phyloP scores from a whole-genome alignment of 92 coral and sea anemone species.

The Zoanthus sociatus region DNA sequence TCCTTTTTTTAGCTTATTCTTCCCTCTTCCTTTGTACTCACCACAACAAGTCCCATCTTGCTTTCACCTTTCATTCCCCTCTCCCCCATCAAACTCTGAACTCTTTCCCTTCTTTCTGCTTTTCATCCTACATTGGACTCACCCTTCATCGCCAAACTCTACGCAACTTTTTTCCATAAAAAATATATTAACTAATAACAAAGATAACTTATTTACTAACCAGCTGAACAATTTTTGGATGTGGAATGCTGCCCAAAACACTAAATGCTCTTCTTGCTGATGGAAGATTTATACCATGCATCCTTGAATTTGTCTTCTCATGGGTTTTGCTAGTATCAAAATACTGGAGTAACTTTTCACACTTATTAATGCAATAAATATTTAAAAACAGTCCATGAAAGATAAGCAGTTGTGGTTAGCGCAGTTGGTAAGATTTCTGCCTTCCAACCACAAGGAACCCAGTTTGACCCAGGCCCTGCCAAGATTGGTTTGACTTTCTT shows the following conservation, averaged over 20 bases:
- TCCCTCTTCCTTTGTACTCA: not conserved
- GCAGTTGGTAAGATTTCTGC: no score
- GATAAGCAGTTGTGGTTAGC: no score
- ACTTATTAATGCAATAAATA: not conserved
- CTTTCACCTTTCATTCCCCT: not conserved
- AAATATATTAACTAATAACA: not conserved
- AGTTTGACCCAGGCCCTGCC: no score
- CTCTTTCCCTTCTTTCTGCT: not conserved
- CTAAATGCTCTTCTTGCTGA: conserved; percentile 71
- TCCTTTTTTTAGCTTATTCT: not conserved
- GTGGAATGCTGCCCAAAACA: conserved; percentile 54
- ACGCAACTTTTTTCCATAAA: not conserved
- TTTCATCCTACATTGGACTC: not conserved
- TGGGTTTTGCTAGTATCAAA: conserved; percentile 40
- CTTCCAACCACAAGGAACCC: no score
- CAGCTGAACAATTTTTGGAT: conserved; percentile 44
- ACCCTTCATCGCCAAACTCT: not conserved
- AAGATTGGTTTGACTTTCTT: no score
- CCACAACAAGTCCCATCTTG: not conserved
- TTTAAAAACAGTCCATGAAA: not conserved
- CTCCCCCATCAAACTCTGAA: not conserved
- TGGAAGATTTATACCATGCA: conserved; percentile 75
- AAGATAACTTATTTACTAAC: conserved; percentile 45
- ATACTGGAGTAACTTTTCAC: not conserved
- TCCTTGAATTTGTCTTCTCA: conserved; percentile 74